These are phyloP conservation scores for Callinectes sapidus DNA, from an alignment of 2,888 invertebrate genomes.

Conservation along the genomic window DNA sequence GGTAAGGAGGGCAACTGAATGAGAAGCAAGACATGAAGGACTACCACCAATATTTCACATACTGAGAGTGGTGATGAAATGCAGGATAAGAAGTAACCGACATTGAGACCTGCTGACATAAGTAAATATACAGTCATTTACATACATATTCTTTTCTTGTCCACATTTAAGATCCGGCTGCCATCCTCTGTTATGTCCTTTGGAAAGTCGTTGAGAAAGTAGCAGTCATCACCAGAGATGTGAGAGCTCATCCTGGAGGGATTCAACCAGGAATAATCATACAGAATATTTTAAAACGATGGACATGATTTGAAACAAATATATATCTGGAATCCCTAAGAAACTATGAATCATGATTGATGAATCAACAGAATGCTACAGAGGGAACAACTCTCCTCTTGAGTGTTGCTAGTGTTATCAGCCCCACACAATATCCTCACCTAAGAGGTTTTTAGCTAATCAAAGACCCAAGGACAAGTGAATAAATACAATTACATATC, in stretches of 20 bases:
- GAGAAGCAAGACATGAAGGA: no score
- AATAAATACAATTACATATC: no score
- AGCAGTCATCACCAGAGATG: neutral
- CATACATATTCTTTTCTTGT: constrained; percentile 2
- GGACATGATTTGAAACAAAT: no score
- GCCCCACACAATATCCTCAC: no score
- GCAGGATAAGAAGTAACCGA: neutral
- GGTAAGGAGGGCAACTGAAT: no score
- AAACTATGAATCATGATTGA: no score
- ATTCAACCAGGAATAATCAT: neutral
- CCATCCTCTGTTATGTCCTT: neutral
- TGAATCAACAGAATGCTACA: no score
- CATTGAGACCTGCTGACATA: neutral
- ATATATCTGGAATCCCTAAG: no score
- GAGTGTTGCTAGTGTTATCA: no score
- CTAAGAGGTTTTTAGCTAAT: no score
- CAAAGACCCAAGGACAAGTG: no score
- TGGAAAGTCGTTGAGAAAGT: constrained; percentile 8
- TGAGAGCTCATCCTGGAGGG: neutral
- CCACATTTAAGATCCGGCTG: neutral
- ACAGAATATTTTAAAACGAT: neutral
- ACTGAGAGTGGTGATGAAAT: neutral
- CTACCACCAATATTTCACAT: neutral
- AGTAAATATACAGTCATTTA: neutral
- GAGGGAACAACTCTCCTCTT: no score